Evolutionary conservation across 2,888 invertebrate species (phyloP).

Genomic region (Diaperis boleti): DNA sequence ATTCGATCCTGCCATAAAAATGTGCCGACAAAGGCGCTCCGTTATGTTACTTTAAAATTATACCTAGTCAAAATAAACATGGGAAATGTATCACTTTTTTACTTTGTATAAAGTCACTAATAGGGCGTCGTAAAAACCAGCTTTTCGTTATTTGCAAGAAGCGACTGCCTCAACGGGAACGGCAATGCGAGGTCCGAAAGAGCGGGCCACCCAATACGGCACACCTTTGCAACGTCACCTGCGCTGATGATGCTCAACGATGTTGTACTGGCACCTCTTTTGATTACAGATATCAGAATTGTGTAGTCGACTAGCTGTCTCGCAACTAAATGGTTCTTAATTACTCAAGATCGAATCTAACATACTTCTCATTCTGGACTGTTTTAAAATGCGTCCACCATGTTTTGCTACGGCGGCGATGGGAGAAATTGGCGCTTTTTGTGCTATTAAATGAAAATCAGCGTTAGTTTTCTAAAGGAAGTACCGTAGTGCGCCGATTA

Average conservation of each 20-base stretch:
- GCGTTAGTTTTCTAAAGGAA: too few relatives aligned
- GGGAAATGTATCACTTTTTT: background rate
- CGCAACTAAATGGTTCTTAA: constrained; percentile 49
- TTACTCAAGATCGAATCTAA: constrained; percentile 44
- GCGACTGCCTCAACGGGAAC: too few relatives aligned
- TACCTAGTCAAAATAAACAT: background rate
- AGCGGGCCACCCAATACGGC: constrained; percentile 27
- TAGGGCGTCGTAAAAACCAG: too few relatives aligned
- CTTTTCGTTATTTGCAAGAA: too few relatives aligned
- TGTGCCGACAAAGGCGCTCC: constrained; percentile 21
- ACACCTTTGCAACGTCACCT: constrained; percentile 32
- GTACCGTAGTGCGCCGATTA: too few relatives aligned
- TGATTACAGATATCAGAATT: constrained; percentile 27
- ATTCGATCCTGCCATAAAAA: constrained; percentile 19
- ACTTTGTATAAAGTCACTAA: too few relatives aligned
- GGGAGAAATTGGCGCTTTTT: too few relatives aligned
- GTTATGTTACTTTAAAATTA: constrained; percentile 9
- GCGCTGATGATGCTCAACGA: constrained; percentile 21
- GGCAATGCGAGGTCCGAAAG: background rate
- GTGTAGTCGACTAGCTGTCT: constrained; percentile 33
- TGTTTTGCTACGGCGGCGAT: constrained; percentile 1
- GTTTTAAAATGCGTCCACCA: constrained; percentile 14
- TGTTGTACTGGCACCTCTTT: constrained; percentile 17
- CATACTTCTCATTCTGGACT: constrained; percentile 40
- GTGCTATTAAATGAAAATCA: too few relatives aligned